These are phyloP conservation scores for Mionectes olivaceus DNA, from an alignment of 2,797 vertebrate genomes.

Conservation along the genomic window DNA sequence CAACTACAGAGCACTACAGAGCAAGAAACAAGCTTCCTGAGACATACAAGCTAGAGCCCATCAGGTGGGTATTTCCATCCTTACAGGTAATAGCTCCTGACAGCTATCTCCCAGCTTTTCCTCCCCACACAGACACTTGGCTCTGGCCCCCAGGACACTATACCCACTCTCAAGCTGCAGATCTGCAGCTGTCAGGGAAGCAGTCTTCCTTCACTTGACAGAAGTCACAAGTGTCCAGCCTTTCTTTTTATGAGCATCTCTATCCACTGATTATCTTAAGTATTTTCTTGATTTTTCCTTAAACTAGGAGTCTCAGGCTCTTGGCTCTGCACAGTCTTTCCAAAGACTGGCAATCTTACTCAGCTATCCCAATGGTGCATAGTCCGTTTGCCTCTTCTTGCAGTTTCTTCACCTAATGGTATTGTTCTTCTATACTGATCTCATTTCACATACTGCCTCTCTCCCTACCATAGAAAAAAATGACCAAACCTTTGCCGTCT, in stretches of 20 bases:
- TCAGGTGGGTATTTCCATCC: not conserved
- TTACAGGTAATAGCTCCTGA: not conserved
- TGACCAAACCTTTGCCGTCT: accelerated
- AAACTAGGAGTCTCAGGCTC: not conserved
- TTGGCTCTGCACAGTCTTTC: not conserved
- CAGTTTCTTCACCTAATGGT: not conserved
- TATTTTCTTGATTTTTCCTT: not conserved
- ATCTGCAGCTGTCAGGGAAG: not conserved
- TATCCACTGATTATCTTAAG: not conserved
- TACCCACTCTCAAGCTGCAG: not conserved
- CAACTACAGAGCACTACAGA: not conserved
- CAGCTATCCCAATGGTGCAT: not conserved
- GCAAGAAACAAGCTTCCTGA: not conserved
- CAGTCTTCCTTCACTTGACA: not conserved
- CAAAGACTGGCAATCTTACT: not conserved
- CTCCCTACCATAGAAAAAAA: not conserved
- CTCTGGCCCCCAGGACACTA: not conserved
- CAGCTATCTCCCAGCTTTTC: not conserved
- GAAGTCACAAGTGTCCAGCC: not conserved
- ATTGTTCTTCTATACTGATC: not conserved
- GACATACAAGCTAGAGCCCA: not conserved
- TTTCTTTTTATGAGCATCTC: not conserved
- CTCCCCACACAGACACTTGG: not conserved
- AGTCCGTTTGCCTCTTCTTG: not conserved
- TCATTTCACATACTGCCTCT: not conserved